Evolutionary conservation across 2,888 invertebrate genomes (phyloP).

Genomic region (Mallateleia sp.): DNA sequence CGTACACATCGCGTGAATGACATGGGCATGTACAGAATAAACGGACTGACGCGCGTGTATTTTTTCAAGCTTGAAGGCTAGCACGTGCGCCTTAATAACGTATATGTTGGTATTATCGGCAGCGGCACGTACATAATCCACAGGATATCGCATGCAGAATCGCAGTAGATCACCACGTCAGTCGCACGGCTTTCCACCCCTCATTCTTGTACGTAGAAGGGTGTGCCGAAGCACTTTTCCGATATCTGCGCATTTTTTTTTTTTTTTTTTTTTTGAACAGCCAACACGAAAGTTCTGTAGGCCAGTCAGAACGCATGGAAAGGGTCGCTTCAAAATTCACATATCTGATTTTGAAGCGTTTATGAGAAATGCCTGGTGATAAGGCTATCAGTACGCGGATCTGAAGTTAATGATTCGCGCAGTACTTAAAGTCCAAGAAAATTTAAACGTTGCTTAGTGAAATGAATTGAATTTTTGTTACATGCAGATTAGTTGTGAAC

Average conservation of each 20-base stretch:
- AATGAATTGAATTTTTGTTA: no score
- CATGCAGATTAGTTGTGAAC: no score
- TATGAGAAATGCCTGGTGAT: slow-evolving; percentile 29
- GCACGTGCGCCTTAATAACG: slow-evolving; percentile 66
- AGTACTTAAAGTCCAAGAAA: no score
- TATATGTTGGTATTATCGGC: slow-evolving; percentile 69
- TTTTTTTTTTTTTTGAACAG: slow-evolving; percentile 40
- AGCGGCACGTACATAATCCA: slow-evolving; percentile 62
- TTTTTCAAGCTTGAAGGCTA: slow-evolving; percentile 49
- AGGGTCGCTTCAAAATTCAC: slow-evolving; percentile 33
- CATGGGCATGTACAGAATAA: slow-evolving; percentile 47
- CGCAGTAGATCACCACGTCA: slow-evolving; percentile 81
- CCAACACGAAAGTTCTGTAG: slow-evolving; percentile 33
- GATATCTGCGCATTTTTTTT: slow-evolving; percentile 78
- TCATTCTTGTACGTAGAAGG: slow-evolving; percentile 63
- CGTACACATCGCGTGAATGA: slow-evolving; percentile 61
- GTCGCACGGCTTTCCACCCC: slow-evolving; percentile 73
- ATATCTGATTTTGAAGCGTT: slow-evolving; percentile 38
- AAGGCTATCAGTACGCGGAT: background rate
- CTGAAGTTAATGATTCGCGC: slow-evolving; percentile 15
- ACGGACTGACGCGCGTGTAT: slow-evolving; percentile 43
- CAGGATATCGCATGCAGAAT: slow-evolving; percentile 76
- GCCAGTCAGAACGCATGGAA: slow-evolving; percentile 4
- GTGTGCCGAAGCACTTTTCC: slow-evolving; percentile 70
- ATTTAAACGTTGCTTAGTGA: no score